phyloP scores from a whole-genome alignment of 1,140 invertebrate genomes.

The Sitobion miscanthi region DNA sequence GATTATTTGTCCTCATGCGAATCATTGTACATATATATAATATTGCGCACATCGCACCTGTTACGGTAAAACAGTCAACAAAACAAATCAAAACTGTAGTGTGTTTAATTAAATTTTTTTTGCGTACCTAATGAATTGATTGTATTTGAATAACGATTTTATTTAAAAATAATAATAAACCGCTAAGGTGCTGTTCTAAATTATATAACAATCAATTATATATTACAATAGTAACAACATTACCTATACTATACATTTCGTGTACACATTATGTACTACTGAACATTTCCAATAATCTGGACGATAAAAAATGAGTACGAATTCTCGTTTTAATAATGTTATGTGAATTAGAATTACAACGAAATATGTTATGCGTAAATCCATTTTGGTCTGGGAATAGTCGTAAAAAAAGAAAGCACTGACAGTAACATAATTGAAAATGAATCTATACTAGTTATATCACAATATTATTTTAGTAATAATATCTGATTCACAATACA shows the following conservation, averaged over 20 bases:
- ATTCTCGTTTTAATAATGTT: neutral
- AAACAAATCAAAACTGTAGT: neutral
- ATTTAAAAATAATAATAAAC: neutral
- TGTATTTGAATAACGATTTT: too few species aligned
- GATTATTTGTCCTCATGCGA: conserved; percentile 24
- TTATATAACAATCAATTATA: neutral
- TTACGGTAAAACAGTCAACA: neutral
- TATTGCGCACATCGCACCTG: neutral
- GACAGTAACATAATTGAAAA: neutral
- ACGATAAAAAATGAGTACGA: neutral
- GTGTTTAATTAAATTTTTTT: too few species aligned
- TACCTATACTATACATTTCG: neutral
- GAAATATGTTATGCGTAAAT: neutral
- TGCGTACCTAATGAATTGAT: too few species aligned
- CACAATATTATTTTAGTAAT: neutral
- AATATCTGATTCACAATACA: neutral
- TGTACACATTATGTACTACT: neutral
- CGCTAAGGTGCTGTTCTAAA: neutral
- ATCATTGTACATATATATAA: neutral
- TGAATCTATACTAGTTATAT: conserved; percentile 15
- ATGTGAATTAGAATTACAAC: neutral
- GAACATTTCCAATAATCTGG: neutral
- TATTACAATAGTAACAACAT: neutral
- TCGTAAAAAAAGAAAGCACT: neutral
- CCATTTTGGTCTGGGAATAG: neutral